Conservation (phyloP, 2,888 invertebrate genomes). For the Mamestra brassicae region DNA sequence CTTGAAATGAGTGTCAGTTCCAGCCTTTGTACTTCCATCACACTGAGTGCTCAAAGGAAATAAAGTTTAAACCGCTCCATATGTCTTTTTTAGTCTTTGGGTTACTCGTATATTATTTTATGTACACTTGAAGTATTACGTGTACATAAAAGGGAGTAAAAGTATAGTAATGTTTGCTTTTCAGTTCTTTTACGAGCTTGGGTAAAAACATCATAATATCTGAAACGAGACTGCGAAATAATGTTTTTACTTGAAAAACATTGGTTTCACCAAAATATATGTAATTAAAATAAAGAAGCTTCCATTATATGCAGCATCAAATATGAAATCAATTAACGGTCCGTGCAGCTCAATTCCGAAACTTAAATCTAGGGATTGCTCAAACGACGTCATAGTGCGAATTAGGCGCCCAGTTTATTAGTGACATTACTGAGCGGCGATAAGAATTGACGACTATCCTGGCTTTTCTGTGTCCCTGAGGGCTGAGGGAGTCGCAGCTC, state of each 20-base stretch:
- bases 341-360: slow-evolving; percentile 12
- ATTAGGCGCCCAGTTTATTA: slow-evolving; percentile 11
- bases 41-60: slow-evolving; percentile 60
- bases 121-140: slow-evolving; percentile 49
- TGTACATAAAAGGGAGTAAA: slow-evolving; percentile 31
- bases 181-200: slow-evolving; percentile 25
- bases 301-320: background rate
- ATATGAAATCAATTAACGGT: background rate
- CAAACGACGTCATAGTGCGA: slow-evolving; percentile 7
- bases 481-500: no score
- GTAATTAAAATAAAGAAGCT: background rate
- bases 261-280: background rate
- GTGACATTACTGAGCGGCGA: background rate
- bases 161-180: slow-evolving; percentile 28
- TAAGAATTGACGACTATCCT: slow-evolving; percentile 23
- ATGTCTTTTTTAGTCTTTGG: slow-evolving; percentile 43
- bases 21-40: slow-evolving; percentile 58
- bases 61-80: slow-evolving; percentile 55
- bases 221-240: slow-evolving; percentile 7
- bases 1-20: slow-evolving; percentile 56
- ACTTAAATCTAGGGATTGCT: slow-evolving; percentile 7
- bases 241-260: background rate
- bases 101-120: slow-evolving; percentile 52
- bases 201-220: slow-evolving; percentile 22
- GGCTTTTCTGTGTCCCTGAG: slow-evolving; percentile 3